A percentile compares a stretch with the other conserved stretches of the same genome.
Conservation (phyloP, 2,888 invertebrate species). For the Drosophila meridiana region DNA sequence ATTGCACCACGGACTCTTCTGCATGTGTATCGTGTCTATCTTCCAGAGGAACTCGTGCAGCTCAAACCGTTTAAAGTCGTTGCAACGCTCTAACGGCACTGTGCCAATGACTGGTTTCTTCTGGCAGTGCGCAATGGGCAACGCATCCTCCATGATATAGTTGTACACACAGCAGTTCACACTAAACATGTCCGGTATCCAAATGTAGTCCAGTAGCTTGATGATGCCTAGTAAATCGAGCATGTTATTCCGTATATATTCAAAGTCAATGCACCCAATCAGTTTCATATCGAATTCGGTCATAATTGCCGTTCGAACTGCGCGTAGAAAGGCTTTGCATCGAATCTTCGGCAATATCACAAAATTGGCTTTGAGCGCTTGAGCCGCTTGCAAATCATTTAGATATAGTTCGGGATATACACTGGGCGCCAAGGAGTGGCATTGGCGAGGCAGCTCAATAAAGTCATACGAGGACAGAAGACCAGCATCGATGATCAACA, state of each 20-base stretch:
- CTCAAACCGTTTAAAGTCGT: constrained; percentile 83
- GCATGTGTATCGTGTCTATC: constrained; percentile 83
- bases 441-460: constrained; percentile 80
- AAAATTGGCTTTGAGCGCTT: constrained; percentile 70
- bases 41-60: constrained; percentile 78
- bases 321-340: constrained; percentile 69
- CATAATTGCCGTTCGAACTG: constrained; percentile 56
- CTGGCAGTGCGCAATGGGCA: constrained; percentile 74
- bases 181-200: constrained; percentile 81
- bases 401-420: constrained; percentile 58
- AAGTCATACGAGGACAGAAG: constrained; percentile 80
- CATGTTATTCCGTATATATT: constrained; percentile 74
- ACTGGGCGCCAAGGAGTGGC: constrained; percentile 55
- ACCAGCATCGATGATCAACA: constrained; percentile 73
- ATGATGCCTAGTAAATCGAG: constrained; percentile 80
- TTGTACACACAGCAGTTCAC: constrained; percentile 59
- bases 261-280: constrained; percentile 79
- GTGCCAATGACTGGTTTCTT: constrained; percentile 81
- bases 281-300: constrained; percentile 56
- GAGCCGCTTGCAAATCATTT: constrained; percentile 72
- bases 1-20: constrained; percentile 82
- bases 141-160: constrained; percentile 72
- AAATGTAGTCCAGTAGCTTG: constrained; percentile 77
- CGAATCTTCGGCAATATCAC: constrained; percentile 78
- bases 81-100: constrained; percentile 81